A percentile compares a stretch with the other conserved stretches of the same genome.
Conservation (phyloP, 2,888 invertebrate species). For the Drosophila rubida region DNA sequence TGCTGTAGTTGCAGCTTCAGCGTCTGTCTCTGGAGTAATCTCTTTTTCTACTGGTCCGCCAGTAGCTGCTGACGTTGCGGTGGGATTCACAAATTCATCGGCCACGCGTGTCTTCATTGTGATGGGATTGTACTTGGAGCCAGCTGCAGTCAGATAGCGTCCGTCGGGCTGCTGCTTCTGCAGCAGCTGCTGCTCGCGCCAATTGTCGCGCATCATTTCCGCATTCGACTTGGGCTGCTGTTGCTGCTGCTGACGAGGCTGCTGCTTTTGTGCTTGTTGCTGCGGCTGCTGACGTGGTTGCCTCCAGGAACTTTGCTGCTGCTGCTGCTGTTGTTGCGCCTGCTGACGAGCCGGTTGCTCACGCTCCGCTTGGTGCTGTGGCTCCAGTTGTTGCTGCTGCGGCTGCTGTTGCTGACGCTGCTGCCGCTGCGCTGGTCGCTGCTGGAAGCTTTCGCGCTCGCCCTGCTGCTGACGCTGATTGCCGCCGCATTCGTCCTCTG, state of each 20-base stretch:
- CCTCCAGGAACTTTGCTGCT: neutral
- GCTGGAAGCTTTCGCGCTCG: neutral
- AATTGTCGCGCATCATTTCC: constrained; percentile 15
- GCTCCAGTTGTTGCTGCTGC: constrained; percentile 5
- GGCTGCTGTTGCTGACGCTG: neutral
- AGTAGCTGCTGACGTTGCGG: neutral
- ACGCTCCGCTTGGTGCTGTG: neutral
- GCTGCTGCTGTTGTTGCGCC: neutral
- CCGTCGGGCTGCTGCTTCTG: constrained; percentile 7
- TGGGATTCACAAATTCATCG: constrained; percentile 47
- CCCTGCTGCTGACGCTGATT: neutral
- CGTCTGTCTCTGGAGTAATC: neutral
- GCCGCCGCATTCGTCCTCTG: neutral
- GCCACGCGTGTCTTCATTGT: constrained; percentile 56
- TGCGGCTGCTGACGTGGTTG: neutral
- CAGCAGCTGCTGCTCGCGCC: constrained; percentile 21
- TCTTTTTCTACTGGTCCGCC: neutral
- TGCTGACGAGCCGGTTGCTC: neutral
- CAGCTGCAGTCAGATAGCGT: constrained; percentile 45
- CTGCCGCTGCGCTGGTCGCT: neutral
- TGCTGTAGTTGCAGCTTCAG: neutral
- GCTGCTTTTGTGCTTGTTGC: neutral
- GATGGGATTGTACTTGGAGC: constrained; percentile 30
- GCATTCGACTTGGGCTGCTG: neutral
- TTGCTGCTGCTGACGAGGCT: neutral